Evolutionary conservation across 2,113 vertebrate genomes (phyloP).

Genomic region (Engystomops pustulosus): DNA sequence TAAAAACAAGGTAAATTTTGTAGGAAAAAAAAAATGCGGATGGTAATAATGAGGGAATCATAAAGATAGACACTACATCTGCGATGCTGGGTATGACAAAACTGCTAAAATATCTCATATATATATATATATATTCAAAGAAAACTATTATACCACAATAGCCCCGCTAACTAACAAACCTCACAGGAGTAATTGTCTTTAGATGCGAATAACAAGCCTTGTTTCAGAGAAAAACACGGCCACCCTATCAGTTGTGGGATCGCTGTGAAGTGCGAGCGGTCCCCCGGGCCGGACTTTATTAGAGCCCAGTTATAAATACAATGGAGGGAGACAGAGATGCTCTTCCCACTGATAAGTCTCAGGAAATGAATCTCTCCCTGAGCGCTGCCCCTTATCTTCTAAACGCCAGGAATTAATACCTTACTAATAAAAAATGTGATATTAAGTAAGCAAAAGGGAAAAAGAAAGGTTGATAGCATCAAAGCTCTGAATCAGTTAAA

Average conservation of each 20-base stretch:
- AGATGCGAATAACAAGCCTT: slow-evolving; percentile 3
- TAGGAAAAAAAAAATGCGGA: too few relatives aligned
- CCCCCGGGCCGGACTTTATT: slow-evolving; percentile 76
- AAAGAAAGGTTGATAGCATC: slow-evolving; percentile 47
- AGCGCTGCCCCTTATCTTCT: slow-evolving; percentile 80
- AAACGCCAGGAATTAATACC: slow-evolving; percentile 81
- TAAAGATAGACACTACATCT: too few relatives aligned
- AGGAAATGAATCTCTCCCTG: slow-evolving; percentile 84
- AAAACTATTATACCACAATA: too few relatives aligned
- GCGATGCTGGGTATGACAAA: too few relatives aligned
- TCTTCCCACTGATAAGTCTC: slow-evolving; percentile 77
- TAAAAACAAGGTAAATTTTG: too few relatives aligned
- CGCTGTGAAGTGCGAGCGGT: slow-evolving; percentile 66
- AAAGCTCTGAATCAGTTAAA: slow-evolving; percentile 68
- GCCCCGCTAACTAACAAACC: not conserved
- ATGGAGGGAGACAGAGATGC: slow-evolving; percentile 78
- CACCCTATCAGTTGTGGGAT: slow-evolving; percentile 35
- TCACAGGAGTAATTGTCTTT: not conserved
- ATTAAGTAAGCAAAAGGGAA: slow-evolving; percentile 69
- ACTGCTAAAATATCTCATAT: too few relatives aligned
- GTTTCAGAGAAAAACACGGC: not conserved
- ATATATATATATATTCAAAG: not conserved
- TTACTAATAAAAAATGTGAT: slow-evolving; percentile 82
- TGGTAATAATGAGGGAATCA: too few relatives aligned
- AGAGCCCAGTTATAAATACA: slow-evolving; percentile 80